Evolutionary conservation across 1,140 invertebrate genomes (phyloP).

Genomic region (Drosophila kurseongensis): DNA sequence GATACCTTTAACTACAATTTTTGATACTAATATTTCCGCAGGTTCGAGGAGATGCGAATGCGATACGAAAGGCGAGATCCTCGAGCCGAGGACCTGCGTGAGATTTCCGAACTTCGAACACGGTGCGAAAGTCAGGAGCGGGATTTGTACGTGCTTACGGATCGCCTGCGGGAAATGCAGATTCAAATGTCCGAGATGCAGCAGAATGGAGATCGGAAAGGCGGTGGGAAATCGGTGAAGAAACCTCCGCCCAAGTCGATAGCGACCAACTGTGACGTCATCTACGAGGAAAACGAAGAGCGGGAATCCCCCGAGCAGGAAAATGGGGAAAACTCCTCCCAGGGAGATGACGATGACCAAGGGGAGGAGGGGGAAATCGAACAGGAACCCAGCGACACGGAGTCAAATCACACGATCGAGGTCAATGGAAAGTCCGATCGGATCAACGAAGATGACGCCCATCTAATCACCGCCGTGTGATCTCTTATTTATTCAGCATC

Average conservation of each 20-base stretch:
- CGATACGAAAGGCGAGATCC: conserved; percentile 86
- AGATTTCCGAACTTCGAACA: conserved; percentile 85
- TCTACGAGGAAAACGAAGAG: conserved; percentile 84
- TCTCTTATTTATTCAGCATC: not conserved
- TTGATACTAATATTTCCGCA: conserved; percentile 40
- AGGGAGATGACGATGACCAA: conserved; percentile 17
- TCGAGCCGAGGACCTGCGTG: conserved; percentile 85
- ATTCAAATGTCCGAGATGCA: conserved; percentile 74
- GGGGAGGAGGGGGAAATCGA: conserved; percentile 48
- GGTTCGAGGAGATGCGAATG: conserved; percentile 86
- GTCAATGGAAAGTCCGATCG: conserved; percentile 64
- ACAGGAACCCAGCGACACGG: conserved; percentile 70
- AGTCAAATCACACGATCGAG: conserved; percentile 68
- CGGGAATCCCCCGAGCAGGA: conserved; percentile 71
- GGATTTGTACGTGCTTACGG: conserved; percentile 86
- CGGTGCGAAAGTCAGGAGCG: conserved; percentile 86
- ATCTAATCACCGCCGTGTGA: conserved; percentile 78
- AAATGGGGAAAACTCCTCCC: conserved; percentile 24
- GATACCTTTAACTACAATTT: not conserved
- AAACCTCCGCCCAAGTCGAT: conserved; percentile 81
- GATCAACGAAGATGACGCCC: conserved; percentile 74
- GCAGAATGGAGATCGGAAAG: conserved; percentile 46
- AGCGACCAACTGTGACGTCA: conserved; percentile 83
- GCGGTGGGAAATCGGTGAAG: conserved; percentile 38
- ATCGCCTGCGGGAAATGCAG: conserved; percentile 84